Conservation (phyloP, 2,888 invertebrate genomes). For the Drosophila cognata region DNA sequence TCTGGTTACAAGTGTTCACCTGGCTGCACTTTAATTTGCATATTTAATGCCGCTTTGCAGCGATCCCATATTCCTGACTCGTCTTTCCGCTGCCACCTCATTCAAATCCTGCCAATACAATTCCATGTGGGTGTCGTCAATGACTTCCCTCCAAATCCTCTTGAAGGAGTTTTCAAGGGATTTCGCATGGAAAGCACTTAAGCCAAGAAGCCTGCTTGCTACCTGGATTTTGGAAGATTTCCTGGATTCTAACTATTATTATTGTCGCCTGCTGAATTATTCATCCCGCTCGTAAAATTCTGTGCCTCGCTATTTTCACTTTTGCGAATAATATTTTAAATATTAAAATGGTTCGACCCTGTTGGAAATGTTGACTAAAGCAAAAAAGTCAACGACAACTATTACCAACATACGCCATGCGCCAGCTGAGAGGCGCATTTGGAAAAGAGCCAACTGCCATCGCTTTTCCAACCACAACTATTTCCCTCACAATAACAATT, state of each 20-base stretch:
- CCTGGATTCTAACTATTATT: conserved; percentile 59
- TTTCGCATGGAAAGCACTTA: conserved; percentile 65
- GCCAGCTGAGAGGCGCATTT: conserved; percentile 41
- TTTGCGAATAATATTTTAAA: conserved; percentile 65
- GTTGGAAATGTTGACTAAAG: conserved; percentile 21
- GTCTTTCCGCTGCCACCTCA: conserved; percentile 18
- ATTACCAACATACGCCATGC: conserved; percentile 1
- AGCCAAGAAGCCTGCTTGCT: conserved; percentile 22
- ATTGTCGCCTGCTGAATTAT: conserved; percentile 68
- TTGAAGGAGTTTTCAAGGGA: conserved; percentile 39
- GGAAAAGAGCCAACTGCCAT: conserved; percentile 45
- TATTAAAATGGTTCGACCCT: conserved; percentile 59
- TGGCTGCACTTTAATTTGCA: conserved; percentile 61
- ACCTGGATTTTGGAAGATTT: conserved; percentile 1
- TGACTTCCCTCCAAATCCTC: neutral
- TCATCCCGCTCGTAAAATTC: conserved; percentile 45
- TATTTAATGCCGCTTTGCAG: conserved; percentile 48
- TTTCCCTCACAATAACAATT: conserved; percentile 54
- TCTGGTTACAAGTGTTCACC: conserved; percentile 24
- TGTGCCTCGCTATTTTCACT: conserved; percentile 34
- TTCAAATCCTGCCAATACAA: conserved; percentile 21
- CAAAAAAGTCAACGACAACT: conserved; percentile 28
- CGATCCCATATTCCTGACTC: conserved; percentile 4
- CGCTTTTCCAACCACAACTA: conserved; percentile 37
- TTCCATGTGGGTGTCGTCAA: conserved; percentile 9